Percentiles rank a stretch among this genome's conserved stretches.
Evolutionary conservation across 2,888 invertebrate species (phyloP).

Genomic region (Oasisia sp.): DNA sequence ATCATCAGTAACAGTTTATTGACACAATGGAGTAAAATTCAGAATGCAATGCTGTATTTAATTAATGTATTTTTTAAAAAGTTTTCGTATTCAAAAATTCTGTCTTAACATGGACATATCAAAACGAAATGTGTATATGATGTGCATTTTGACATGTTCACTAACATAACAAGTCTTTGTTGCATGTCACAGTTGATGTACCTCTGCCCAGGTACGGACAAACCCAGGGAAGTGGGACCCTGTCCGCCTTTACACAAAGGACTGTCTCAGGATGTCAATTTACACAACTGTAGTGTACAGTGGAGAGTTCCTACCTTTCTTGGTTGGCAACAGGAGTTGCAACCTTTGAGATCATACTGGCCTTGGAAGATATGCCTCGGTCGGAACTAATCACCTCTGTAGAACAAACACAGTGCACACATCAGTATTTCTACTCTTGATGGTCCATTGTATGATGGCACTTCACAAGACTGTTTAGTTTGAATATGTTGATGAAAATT

Average conservation of each 20-base stretch:
- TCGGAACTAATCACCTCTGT: slow-evolving; percentile 52
- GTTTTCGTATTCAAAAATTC: background rate
- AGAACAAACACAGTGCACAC: slow-evolving; percentile 22
- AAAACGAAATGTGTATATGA: background rate
- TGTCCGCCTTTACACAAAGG: background rate
- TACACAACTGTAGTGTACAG: too few species aligned
- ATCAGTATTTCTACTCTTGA: background rate
- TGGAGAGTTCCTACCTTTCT: slow-evolving; percentile 53
- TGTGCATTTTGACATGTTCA: background rate
- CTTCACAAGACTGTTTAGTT: background rate
- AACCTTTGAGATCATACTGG: slow-evolving; percentile 40
- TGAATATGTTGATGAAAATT: background rate
- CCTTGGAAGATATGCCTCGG: slow-evolving; percentile 29
- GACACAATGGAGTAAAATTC: background rate
- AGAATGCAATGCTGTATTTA: background rate
- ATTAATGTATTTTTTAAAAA: background rate
- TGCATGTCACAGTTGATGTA: background rate
- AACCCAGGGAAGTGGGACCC: background rate
- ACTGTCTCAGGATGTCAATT: background rate
- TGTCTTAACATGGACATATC: background rate
- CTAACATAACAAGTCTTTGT: background rate
- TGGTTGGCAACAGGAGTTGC: slow-evolving; percentile 58
- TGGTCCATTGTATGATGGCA: background rate
- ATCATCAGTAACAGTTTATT: too few species aligned
- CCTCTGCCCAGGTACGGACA: background rate